Conservation (phyloP, 1,140 invertebrate genomes). For the Physella acuta region DNA sequence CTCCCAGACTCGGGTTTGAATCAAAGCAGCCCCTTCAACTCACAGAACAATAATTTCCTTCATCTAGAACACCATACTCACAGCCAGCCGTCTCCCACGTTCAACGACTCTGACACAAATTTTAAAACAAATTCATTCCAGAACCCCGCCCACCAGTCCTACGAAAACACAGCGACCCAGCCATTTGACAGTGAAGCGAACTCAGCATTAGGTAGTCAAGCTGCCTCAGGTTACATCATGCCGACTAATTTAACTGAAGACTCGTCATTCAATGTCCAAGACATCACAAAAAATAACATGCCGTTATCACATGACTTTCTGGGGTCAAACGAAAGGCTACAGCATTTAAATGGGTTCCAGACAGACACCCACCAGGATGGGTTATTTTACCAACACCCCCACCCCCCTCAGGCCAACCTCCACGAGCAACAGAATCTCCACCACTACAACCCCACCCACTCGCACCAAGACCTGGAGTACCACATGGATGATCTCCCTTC, state of each 20-base stretch:
- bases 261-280: background rate
- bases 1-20: background rate
- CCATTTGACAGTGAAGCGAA: background rate
- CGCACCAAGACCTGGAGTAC: constrained; percentile 5
- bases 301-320: background rate
- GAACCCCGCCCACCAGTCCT: background rate
- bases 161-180: background rate
- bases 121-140: too few relatives aligned
- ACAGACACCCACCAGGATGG: background rate
- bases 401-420: background rate
- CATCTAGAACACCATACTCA: constrained; percentile 10
- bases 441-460: background rate
- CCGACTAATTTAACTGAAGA: too few relatives aligned
- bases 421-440: background rate
- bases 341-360: constrained; percentile 9
- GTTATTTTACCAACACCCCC: constrained; percentile 1
- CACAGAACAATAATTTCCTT: constrained; percentile 15
- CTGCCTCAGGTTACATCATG: too few relatives aligned
- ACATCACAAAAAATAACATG: constrained; percentile 12
- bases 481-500: constrained; percentile 6
- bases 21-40: background rate
- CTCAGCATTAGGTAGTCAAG: background rate
- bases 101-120: constrained; percentile 1
- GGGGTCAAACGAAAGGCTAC: background rate
- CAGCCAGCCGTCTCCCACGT: background rate